Conservation (phyloP, 1,140 invertebrate species). For the Tenebrio molitor region DNA sequence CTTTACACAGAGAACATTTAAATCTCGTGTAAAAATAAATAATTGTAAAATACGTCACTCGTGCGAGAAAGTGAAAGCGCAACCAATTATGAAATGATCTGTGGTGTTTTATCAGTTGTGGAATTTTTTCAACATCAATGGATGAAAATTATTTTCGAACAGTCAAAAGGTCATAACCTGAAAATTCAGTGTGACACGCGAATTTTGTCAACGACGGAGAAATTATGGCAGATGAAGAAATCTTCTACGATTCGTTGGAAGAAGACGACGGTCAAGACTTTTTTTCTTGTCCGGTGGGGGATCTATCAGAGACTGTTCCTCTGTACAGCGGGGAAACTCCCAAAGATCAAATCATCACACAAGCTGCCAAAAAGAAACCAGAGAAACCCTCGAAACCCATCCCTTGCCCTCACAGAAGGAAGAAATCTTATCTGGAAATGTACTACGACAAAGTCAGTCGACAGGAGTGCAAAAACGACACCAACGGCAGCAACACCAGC, state of each 20-base stretch:
- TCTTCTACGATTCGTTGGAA: slow-evolving; percentile 35
- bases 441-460: slow-evolving; percentile 51
- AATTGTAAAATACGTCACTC: no score
- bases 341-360: slow-evolving; percentile 17
- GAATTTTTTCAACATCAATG: no score
- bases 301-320: slow-evolving; percentile 26
- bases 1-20: no score
- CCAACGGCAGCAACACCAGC: slow-evolving; percentile 28
- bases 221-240: slow-evolving; percentile 12
- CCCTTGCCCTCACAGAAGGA: neutral
- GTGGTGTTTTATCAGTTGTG: no score
- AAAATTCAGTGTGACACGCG: slow-evolving; percentile 5
- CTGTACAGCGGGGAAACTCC: slow-evolving; percentile 43
- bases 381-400: neutral
- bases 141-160: no score
- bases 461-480: neutral
- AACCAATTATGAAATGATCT: no score
- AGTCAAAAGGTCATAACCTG: no score
- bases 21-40: no score
- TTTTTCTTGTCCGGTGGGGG: no score
- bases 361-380: slow-evolving; percentile 1
- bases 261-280: no score
- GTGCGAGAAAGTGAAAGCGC: no score
- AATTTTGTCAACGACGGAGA: no score
- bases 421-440: slow-evolving; percentile 55